These are phyloP conservation scores for Malacoraja senta DNA, from an alignment of 2,797 vertebrate genomes.

Conservation along the genomic window DNA sequence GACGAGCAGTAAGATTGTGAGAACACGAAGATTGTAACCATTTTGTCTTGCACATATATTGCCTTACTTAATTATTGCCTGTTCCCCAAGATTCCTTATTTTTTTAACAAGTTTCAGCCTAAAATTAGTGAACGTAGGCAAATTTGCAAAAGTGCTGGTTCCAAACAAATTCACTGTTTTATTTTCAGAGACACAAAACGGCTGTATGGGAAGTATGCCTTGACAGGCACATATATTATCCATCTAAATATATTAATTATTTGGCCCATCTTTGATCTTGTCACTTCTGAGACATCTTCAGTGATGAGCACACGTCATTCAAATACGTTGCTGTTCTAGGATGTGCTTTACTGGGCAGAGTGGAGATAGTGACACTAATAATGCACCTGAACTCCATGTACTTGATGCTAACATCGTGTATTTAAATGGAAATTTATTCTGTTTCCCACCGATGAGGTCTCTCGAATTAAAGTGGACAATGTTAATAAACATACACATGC, in stretches of 20 bases:
- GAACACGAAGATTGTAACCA: not conserved
- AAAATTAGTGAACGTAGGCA: not conserved
- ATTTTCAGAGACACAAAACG: not conserved
- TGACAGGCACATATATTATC: not conserved
- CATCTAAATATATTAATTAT: not conserved
- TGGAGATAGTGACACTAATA: too few relatives aligned
- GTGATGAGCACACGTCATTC: not conserved
- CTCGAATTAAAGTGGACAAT: not conserved
- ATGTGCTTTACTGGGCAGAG: not conserved
- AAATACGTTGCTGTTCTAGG: not conserved
- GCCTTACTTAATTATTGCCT: not conserved
- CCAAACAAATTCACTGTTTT: too few relatives aligned
- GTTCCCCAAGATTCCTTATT: not conserved
- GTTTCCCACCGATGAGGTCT: not conserved
- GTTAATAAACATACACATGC: not conserved
- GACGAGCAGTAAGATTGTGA: not conserved
- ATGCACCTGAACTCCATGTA: not conserved
- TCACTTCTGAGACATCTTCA: not conserved
- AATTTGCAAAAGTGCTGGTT: not conserved
- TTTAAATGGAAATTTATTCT: not conserved
- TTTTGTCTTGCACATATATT: not conserved
- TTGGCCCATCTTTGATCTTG: not conserved
- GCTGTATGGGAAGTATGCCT: too few relatives aligned
- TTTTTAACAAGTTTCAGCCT: not conserved
- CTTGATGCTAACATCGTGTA: not conserved